Evolutionary conservation across 2,888 invertebrate species (phyloP).

Genomic region (Drosophila nr. medialis): DNA sequence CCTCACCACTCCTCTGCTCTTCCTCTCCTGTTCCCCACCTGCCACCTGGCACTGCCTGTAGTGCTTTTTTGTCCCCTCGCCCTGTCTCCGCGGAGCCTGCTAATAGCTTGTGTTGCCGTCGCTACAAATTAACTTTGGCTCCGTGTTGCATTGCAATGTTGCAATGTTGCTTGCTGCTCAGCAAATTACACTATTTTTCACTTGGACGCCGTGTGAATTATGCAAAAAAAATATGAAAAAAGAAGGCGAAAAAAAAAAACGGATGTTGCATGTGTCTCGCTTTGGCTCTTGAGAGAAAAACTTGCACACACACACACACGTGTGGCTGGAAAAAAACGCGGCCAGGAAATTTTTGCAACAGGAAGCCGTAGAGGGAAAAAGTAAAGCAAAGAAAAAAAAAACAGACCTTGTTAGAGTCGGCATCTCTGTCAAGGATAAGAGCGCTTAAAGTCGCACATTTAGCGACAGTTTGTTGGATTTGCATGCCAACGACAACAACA

Average conservation of each 20-base stretch:
- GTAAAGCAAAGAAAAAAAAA: conserved; percentile 17
- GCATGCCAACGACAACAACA: conserved; percentile 51
- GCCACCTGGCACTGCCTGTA: background rate
- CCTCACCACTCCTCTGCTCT: background rate
- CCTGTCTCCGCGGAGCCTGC: conserved; percentile 53
- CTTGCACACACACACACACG: conserved; percentile 22
- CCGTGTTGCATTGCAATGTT: conserved; percentile 59
- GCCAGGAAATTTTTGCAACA: conserved; percentile 66
- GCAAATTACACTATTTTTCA: conserved; percentile 77
- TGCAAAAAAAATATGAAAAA: conserved; percentile 59
- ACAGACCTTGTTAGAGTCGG: conserved; percentile 26
- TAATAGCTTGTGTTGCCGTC: conserved; percentile 79
- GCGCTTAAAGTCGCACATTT: conserved; percentile 80
- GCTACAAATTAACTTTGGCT: conserved; percentile 79
- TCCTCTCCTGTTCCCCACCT: too few species aligned
- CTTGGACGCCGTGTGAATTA: conserved; percentile 77
- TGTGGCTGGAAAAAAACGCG: conserved; percentile 22
- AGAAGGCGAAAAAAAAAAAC: conserved; percentile 44
- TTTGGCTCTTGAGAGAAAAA: conserved; percentile 65
- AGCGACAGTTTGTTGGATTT: conserved; percentile 80
- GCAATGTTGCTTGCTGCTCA: conserved; percentile 40
- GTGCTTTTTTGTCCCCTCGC: conserved; percentile 5
- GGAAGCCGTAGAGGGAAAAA: conserved; percentile 44
- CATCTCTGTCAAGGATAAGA: conserved; percentile 66
- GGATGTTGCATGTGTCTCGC: conserved; percentile 74